Evolutionary conservation across 2,113 vertebrate genomes (phyloP).

Genomic region (Chionis minor): DNA sequence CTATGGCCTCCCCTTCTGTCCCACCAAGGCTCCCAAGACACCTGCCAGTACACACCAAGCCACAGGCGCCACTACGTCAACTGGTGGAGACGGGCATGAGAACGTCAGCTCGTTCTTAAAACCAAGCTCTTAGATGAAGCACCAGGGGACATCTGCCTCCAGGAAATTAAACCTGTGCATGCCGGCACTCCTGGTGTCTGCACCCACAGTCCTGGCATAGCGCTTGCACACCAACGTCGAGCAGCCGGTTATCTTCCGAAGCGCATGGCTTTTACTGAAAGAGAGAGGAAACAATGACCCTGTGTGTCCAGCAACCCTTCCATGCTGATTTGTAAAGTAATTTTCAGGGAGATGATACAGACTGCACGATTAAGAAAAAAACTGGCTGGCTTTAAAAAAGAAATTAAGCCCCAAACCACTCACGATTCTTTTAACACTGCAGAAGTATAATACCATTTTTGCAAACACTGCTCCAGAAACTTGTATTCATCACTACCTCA

Average conservation of each 20-base stretch:
- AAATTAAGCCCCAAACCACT: not conserved
- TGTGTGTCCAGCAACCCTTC: not conserved
- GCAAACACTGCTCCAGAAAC: constrained; percentile 47
- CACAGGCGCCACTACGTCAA: fast-evolving
- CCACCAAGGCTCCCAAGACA: not conserved
- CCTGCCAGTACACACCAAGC: not conserved
- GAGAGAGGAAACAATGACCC: constrained; percentile 24
- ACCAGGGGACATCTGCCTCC: not conserved
- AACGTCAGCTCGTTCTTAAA: fast-evolving
- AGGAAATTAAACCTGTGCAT: not conserved
- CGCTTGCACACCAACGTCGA: not conserved
- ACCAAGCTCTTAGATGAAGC: not conserved
- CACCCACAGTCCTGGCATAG: not conserved
- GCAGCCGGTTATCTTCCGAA: not conserved
- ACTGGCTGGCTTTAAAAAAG: not conserved
- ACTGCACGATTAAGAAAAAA: not conserved
- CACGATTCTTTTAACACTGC: not conserved
- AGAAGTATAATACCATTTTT: not conserved
- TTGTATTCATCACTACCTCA: constrained; percentile 19
- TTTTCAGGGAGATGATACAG: not conserved
- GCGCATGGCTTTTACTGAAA: not conserved
- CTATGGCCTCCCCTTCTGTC: fast-evolving
- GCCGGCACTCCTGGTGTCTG: fast-evolving
- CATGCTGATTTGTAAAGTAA: not conserved
- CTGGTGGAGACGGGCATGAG: not conserved